A percentile compares a stretch with the other conserved stretches of the same genome.
phyloP scores from a whole-genome alignment of 2,888 invertebrate genomes.

The Vanessa cardui region DNA sequence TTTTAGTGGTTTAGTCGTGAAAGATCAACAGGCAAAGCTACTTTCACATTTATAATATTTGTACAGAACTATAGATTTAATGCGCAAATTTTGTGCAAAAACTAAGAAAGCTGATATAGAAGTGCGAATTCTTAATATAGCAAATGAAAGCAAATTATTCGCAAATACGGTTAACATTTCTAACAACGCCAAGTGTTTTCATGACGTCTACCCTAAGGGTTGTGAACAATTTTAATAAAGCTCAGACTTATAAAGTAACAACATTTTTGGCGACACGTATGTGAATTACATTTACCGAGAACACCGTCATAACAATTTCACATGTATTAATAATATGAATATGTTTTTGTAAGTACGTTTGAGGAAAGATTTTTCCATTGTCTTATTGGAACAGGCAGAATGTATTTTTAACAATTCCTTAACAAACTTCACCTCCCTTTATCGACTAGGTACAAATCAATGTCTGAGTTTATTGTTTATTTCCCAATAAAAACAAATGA shows the following conservation, averaged over 20 bases:
- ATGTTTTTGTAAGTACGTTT: not conserved
- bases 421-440: too few species aligned
- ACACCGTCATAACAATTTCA: conserved; percentile 1
- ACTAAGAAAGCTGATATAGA: conserved; percentile 38
- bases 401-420: not conserved
- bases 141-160: conserved; percentile 16
- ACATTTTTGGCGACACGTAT: conserved; percentile 12
- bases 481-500: too few species aligned
- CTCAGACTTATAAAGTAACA: conserved; percentile 19
- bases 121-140: conserved; percentile 36
- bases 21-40: too few species aligned
- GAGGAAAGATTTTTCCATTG: not conserved
- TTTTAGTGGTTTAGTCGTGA: too few species aligned
- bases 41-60: too few species aligned
- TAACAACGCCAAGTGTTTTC: conserved; percentile 9
- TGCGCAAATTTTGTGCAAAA: not conserved
- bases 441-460: too few species aligned
- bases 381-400: not conserved
- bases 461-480: too few species aligned
- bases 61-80: too few species aligned
- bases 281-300: conserved; percentile 2
- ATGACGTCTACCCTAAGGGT: conserved; percentile 8
- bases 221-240: conserved; percentile 29
- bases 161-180: conserved; percentile 7
- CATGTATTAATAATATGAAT: not conserved